Base-by-base conservation (phyloP, 2,113 vertebrate species). In the Microcebus jonahi region DNA sequence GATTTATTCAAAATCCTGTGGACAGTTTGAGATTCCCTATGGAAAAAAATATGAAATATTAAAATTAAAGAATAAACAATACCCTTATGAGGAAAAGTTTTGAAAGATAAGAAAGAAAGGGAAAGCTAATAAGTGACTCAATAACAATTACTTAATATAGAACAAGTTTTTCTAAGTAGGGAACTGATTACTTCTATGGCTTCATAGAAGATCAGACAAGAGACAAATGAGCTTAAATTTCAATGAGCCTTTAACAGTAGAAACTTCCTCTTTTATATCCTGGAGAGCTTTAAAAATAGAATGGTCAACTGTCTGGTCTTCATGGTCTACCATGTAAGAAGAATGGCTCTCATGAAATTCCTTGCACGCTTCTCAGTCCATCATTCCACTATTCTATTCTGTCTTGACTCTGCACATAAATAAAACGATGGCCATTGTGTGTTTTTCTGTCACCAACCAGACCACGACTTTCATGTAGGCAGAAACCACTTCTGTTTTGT, bases 61-160 rank as follows among this genome's bases (percentile, higher is more conserved):
- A 71, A 73, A 73, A 80, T 83, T 94, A 91, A 34, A 94, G 45
- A 77, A 80, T 42, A 95, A 36, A 93, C 7, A 91, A 94, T 91
- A 70, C 6, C 36, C 25, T 11, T 67, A 50, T 42, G 21, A 80
- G 27, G 48, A 87, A 83, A 91, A 91, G 45, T 83, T 91, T 82
- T 45, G 82, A 82, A 93, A 70, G 87, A 42, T 96, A 63, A 84
- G 55, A 50, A 77, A 59, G 36, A 65, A 83, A 84, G 68, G 55
- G 67, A 93, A 23, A 90, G 9, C 59, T 82, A 76, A 67, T 85
- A 68, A 67, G 21, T 48, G 31, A 88, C 34, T 67, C 63, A 75
- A 55, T 82, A 88, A 39, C 15, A 63, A 83, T 76, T 48, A 82
- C 29, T 81, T 81, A 83, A 76, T 34, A 63, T 70, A n/a, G 21